These are phyloP conservation scores for Neogale vison DNA, from an alignment of 2,113 vertebrate species.

Conservation along the genomic window DNA sequence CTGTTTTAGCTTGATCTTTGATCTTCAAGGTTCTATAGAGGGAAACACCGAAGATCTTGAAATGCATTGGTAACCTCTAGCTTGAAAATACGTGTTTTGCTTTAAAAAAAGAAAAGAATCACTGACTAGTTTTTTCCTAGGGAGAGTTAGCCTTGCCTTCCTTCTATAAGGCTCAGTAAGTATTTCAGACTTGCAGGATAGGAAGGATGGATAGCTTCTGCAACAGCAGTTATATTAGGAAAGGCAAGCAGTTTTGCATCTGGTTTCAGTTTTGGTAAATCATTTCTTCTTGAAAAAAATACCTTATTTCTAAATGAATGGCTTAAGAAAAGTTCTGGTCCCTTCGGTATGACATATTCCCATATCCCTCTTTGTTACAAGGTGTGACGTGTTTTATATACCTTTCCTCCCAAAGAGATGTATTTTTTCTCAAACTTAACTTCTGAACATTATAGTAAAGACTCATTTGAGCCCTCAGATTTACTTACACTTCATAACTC, in stretches of 20 bases:
- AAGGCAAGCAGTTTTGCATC: not conserved
- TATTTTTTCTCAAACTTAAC: slow-evolving; percentile 15
- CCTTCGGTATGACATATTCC: not conserved
- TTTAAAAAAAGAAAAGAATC: not conserved
- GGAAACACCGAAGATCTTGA: not conserved
- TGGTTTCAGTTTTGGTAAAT: slow-evolving; percentile 43
- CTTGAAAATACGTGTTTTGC: slow-evolving; percentile 18
- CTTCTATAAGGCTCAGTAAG: not conserved
- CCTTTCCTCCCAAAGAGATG: slow-evolving; percentile 8
- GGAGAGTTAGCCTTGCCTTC: not conserved
- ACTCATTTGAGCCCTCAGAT: not conserved
- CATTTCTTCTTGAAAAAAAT: slow-evolving; percentile 13
- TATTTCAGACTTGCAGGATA: not conserved
- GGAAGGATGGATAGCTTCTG: not conserved
- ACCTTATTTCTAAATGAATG: slow-evolving; percentile 4
- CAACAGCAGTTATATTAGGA: not conserved
- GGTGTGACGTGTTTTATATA: not conserved
- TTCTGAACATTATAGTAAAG: slow-evolving; percentile 42
- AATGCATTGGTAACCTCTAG: not conserved
- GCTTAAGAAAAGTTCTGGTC: slow-evolving; percentile 27
- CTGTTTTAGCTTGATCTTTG: not conserved
- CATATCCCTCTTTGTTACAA: not conserved
- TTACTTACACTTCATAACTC: slow-evolving; percentile 18
- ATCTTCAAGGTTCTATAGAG: not conserved
- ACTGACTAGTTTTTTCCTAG: slow-evolving; percentile 39